phyloP scores from a whole-genome alignment of 2,113 vertebrate genomes.

The Melanocharis versteri region DNA sequence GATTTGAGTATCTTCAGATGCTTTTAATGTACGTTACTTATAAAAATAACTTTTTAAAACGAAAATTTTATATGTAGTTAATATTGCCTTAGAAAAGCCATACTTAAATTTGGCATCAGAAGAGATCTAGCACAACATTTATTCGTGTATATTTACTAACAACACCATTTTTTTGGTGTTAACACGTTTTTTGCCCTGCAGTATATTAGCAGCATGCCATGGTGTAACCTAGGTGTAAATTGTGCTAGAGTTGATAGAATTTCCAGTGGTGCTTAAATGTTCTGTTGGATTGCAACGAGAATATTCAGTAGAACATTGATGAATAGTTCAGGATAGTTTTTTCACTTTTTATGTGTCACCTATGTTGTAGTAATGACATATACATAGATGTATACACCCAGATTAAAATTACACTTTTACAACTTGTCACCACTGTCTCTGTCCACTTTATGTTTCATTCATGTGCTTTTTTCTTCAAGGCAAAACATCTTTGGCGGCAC shows the following conservation, averaged over 20 bases:
- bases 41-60: neutral
- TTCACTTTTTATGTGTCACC: neutral
- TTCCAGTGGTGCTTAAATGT: neutral
- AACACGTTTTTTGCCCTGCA: neutral
- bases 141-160: neutral
- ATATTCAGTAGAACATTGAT: neutral
- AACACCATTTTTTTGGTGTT: neutral
- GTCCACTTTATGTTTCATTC: neutral
- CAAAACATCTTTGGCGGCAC: neutral
- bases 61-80: neutral
- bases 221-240: neutral
- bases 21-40: neutral
- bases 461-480: neutral
- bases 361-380: neutral
- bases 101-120: neutral
- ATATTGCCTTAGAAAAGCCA: neutral
- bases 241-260: neutral
- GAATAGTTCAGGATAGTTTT: neutral
- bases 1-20: neutral
- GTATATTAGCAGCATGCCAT: rapidly evolving
- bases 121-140: neutral
- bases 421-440: neutral
- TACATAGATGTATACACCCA: neutral
- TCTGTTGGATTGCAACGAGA: neutral
- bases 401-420: neutral